These are phyloP conservation scores for Tyto alba DNA, from an alignment of 2,113 vertebrate genomes.

Conservation along the genomic window DNA sequence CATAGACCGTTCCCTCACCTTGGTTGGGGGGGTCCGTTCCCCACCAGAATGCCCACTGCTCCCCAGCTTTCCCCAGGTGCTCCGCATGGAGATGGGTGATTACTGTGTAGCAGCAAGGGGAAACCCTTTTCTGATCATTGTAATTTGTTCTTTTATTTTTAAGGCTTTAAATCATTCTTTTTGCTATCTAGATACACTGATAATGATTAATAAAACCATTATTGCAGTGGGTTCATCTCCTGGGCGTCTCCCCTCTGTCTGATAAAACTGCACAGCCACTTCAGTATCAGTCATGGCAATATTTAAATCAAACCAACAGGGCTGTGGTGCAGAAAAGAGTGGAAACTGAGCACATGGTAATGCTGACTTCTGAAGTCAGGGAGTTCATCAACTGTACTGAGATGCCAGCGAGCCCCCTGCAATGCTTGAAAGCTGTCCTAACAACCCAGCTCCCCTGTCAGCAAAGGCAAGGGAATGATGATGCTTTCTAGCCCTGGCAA, in stretches of 20 bases:
- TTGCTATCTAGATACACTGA: background rate
- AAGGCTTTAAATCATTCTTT: background rate
- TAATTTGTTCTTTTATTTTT: background rate
- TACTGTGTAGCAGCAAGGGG: no score
- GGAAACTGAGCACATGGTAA: background rate
- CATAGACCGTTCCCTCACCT: background rate
- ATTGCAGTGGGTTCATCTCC: background rate
- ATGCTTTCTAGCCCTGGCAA: background rate
- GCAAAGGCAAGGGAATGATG: background rate
- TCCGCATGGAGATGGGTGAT: fast-evolving
- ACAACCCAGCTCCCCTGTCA: background rate
- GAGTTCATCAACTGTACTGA: background rate
- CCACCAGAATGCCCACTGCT: background rate
- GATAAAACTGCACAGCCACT: background rate
- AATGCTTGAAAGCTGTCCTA: background rate
- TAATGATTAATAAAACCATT: background rate
- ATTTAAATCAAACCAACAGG: background rate
- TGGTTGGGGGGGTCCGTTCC: background rate
- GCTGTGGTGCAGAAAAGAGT: background rate
- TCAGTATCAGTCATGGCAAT: no score
- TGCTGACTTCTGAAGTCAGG: background rate
- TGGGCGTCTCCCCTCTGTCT: background rate
- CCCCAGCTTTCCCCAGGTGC: background rate
- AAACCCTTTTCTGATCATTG: background rate
- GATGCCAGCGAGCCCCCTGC: background rate